Conservation (phyloP, 2,888 invertebrate genomes). For the Drosophila picticornis region DNA sequence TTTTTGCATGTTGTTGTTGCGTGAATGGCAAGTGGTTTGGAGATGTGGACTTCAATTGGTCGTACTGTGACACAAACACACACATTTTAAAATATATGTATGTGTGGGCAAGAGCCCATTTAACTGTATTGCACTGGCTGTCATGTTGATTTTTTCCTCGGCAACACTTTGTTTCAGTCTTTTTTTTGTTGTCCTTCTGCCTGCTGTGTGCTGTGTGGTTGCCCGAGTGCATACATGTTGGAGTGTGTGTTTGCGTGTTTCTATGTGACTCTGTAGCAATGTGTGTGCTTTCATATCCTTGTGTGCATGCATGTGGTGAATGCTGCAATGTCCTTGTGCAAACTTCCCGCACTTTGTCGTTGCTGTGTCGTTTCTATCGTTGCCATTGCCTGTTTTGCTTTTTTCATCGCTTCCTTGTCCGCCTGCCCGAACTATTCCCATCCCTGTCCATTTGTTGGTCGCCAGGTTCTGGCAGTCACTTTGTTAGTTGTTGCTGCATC, state of each 20-base stretch:
- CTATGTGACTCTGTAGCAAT: conserved; percentile 26
- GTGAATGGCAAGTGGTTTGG: conserved; percentile 55
- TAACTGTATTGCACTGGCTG: conserved; percentile 70
- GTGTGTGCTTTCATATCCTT: conserved; percentile 70
- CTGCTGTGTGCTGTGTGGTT: conserved; percentile 51
- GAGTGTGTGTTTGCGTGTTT: conserved; percentile 19
- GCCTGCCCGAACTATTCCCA: conserved; percentile 35
- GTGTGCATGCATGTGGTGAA: conserved; percentile 80
- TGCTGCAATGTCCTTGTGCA: conserved; percentile 80
- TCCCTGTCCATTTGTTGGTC: conserved; percentile 57
- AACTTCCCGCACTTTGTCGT: conserved; percentile 79
- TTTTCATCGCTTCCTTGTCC: conserved; percentile 41
- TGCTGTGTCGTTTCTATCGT: conserved; percentile 36
- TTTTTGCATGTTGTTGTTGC: conserved; percentile 63
- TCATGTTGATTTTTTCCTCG: conserved; percentile 67
- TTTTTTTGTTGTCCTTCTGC: conserved; percentile 27
- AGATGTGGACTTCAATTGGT: conserved; percentile 70
- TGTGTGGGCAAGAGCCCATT: conserved; percentile 46
- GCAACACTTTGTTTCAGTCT: conserved; percentile 43
- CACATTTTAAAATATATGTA: not conserved
- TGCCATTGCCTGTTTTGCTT: conserved; percentile 42
- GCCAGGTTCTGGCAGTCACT: conserved; percentile 50
- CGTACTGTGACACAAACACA: conserved; percentile 40
- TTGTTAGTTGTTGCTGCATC: conserved; percentile 55
- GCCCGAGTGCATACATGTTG: conserved; percentile 10